Evolutionary conservation across 2,797 vertebrate genomes (phyloP).

Genomic region (Pangasius mekongensis): DNA sequence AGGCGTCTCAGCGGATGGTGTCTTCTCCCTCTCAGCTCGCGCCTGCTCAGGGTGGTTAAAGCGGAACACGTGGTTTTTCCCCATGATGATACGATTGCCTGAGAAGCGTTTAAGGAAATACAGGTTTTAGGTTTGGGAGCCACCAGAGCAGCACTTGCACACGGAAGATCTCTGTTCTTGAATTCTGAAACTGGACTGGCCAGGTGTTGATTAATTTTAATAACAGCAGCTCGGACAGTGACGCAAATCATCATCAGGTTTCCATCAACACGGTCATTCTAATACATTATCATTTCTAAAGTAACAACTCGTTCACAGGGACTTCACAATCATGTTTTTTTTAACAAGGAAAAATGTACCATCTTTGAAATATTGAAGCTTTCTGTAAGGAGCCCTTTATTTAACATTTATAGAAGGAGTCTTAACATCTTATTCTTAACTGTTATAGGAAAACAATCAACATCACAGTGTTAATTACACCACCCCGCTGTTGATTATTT

Average conservation of each 20-base stretch:
- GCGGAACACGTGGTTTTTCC: constrained; percentile 98
- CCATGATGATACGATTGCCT: constrained; percentile 99
- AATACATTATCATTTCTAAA: not conserved
- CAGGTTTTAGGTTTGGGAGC: not conserved
- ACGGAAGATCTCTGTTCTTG: not conserved
- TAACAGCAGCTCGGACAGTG: not conserved
- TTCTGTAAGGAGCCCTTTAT: not conserved
- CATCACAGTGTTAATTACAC: not conserved
- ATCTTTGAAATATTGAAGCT: not conserved
- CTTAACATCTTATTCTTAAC: too few relatives aligned
- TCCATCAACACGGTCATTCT: not conserved
- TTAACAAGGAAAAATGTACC: not conserved
- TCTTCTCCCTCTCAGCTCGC: constrained; percentile 95
- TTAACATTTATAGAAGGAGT: too few relatives aligned
- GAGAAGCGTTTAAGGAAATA: constrained; percentile 34
- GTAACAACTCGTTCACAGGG: not conserved
- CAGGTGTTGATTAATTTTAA: not conserved
- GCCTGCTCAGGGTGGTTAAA: constrained; percentile 99
- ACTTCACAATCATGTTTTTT: not conserved
- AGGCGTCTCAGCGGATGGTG: constrained; percentile 93
- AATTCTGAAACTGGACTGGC: not conserved
- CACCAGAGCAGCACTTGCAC: not conserved
- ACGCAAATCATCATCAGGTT: not conserved
- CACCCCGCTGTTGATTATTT: not conserved
- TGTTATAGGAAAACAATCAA: not conserved